These are phyloP conservation scores for Urocitellus parryii DNA, from an alignment of 2,113 vertebrate species.

Conservation along the genomic window DNA sequence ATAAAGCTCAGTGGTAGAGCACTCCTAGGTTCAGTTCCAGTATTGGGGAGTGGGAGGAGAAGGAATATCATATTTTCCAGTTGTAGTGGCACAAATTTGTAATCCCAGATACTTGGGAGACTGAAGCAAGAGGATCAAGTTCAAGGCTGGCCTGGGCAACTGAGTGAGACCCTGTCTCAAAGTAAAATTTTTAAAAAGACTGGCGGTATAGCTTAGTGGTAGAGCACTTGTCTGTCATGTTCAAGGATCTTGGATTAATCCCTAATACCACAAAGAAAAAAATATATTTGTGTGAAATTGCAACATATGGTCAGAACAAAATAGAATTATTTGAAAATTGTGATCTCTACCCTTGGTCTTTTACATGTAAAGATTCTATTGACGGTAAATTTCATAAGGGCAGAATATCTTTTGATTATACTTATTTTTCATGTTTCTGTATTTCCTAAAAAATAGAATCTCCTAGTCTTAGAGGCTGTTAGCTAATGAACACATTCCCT, in stretches of 20 bases:
- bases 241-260: background rate
- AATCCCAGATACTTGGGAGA: too few relatives aligned
- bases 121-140: background rate
- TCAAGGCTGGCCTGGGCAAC: background rate
- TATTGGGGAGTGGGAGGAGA: too few relatives aligned
- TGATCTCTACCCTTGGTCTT: background rate
- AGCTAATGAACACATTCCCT: background rate
- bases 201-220: background rate
- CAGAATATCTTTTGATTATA: background rate
- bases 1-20: background rate
- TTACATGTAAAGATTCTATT: slow-evolving; percentile 25
- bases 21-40: background rate
- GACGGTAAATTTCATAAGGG: slow-evolving; percentile 41
- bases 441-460: background rate
- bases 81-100: too few relatives aligned
- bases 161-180: background rate
- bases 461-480: background rate
- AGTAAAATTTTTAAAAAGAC: background rate
- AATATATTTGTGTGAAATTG: slow-evolving; percentile 32
- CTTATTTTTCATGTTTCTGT: slow-evolving; percentile 39
- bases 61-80: too few relatives aligned
- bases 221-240: background rate
- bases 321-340: slow-evolving; percentile 35
- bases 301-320: background rate
- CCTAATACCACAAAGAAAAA: background rate